phyloP scores from a whole-genome alignment of 2,888 invertebrate species.

The Coelinius sp. region DNA sequence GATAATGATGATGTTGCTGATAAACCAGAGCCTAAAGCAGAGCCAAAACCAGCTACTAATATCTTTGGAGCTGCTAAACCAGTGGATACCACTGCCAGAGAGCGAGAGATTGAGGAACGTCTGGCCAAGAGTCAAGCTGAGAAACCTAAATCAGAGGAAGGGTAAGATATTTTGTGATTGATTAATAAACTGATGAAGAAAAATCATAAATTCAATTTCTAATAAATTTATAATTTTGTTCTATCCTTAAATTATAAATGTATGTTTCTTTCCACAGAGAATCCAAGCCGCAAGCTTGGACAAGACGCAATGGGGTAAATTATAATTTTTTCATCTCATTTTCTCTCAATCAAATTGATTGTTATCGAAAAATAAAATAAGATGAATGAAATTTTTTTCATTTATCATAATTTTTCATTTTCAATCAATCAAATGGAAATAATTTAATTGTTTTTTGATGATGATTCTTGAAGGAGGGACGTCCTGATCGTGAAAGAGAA shows the following conservation, averaged over 20 bases:
- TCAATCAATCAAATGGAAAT: conserved; percentile 2
- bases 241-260: background rate
- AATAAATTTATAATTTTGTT: too few relatives aligned
- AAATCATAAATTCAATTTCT: too few relatives aligned
- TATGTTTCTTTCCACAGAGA: conserved; percentile 10
- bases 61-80: conserved; percentile 97
- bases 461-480: conserved; percentile 58
- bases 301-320: conserved; percentile 64
- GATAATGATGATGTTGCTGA: too few relatives aligned
- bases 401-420: background rate
- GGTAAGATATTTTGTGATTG: conserved; percentile 40
- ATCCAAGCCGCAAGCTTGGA: conserved; percentile 55
- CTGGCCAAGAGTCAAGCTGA: conserved; percentile 74
- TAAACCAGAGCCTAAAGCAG: conserved; percentile 52
- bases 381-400: conserved; percentile 7
- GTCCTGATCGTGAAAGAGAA: conserved; percentile 59
- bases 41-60: conserved; percentile 77
- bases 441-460: conserved; percentile 12
- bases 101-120: conserved; percentile 92
- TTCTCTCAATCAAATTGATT: background rate
- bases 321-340: background rate
- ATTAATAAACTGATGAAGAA: too few relatives aligned
- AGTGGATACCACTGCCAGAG: conserved; percentile 92
- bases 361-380: conserved; percentile 3
- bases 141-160: conserved; percentile 60